A percentile compares a stretch with the other conserved stretches of the same genome.
phyloP scores from a whole-genome alignment of 2,888 invertebrate genomes.

The Venustoraphidia nigricollis region DNA sequence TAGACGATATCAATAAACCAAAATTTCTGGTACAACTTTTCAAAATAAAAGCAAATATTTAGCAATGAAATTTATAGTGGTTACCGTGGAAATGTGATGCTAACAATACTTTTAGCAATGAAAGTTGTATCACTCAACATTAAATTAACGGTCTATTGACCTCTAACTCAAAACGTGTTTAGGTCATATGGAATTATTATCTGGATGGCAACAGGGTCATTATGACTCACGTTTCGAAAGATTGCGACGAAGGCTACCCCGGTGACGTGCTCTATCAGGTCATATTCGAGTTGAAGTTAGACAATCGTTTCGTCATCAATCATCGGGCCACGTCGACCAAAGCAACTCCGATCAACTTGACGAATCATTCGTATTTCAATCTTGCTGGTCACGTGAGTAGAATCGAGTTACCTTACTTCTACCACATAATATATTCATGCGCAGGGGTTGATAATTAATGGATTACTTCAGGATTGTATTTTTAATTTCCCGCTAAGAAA shows the following conservation, averaged over 20 bases:
- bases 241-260: constrained; percentile 80
- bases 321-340: constrained; percentile 63
- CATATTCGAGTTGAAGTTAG: constrained; percentile 51
- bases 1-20: too few species aligned
- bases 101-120: too few species aligned
- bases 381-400: constrained; percentile 68
- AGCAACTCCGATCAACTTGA: constrained; percentile 72
- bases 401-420: too few species aligned
- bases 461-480: too few species aligned
- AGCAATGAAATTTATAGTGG: too few species aligned
- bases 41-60: too few species aligned
- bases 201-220: constrained; percentile 44
- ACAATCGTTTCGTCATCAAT: constrained; percentile 58
- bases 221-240: constrained; percentile 59
- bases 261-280: constrained; percentile 61
- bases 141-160: neutral
- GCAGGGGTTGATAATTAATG: too few species aligned
- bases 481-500: too few species aligned
- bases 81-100: too few species aligned
- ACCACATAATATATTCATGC: too few species aligned
- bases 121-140: too few species aligned
- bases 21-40: too few species aligned
- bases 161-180: neutral
- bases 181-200: constrained; percentile 53
- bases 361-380: constrained; percentile 84